A percentile compares a stretch with the other conserved stretches of the same genome.
Conservation (phyloP, 2,113 vertebrate species). For the Menura novaehollandiae region DNA sequence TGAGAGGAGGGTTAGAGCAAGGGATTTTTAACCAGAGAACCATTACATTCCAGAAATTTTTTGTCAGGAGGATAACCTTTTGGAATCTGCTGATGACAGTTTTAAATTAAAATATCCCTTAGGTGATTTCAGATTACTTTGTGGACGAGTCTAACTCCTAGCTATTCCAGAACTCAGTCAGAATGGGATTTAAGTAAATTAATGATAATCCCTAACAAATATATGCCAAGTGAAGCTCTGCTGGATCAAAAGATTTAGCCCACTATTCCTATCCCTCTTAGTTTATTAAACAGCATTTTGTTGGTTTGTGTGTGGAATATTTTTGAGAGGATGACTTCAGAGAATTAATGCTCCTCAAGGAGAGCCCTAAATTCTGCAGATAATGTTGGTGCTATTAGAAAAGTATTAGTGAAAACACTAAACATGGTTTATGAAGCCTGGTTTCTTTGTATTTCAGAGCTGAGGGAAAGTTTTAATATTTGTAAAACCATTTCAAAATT, state of each 20-base stretch:
- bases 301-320: neutral
- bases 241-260: conserved; percentile 44
- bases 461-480: neutral
- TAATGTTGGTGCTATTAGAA: neutral
- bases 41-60: neutral
- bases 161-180: conserved; percentile 2
- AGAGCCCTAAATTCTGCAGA: neutral
- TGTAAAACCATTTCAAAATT: neutral
- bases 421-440: neutral
- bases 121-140: conserved; percentile 32
- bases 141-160: neutral
- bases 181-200: conserved; percentile 38
- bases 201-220: conserved; percentile 12
- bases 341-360: neutral
- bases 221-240: conserved; percentile 10
- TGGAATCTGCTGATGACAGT: neutral
- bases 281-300: conserved; percentile 13
- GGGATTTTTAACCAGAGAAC: neutral
- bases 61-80: neutral
- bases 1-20: neutral
- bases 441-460: neutral
- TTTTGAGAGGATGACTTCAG: conserved; percentile 1
- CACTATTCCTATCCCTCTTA: neutral
- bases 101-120: conserved; percentile 25
- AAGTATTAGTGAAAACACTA: neutral